Evolutionary conservation across 2,888 invertebrate genomes (phyloP).

Genomic region (Ceriagrion tenellum): DNA sequence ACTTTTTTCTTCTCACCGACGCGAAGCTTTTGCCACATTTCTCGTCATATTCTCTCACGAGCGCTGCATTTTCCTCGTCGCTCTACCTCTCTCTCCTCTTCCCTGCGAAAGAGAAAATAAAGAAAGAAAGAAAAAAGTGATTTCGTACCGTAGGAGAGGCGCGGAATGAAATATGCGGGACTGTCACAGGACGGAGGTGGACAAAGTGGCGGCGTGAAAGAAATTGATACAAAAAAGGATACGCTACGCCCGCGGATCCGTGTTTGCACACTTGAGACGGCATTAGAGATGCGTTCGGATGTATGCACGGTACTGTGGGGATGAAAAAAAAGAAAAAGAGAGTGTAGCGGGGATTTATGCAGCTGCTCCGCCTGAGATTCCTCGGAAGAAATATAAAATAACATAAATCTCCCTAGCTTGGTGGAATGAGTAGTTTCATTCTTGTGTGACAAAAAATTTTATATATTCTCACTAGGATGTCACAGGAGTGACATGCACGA

Average conservation of each 20-base stretch:
- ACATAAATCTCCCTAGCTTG: neutral
- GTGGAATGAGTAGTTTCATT: neutral
- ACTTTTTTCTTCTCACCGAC: neutral
- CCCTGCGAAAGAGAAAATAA: too few species aligned
- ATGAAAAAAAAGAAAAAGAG: neutral
- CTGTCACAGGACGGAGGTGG: neutral
- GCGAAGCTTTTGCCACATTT: neutral
- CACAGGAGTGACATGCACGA: too few species aligned
- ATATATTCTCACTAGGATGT: too few species aligned
- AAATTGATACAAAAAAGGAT: constrained; percentile 16
- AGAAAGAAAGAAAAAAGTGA: neutral
- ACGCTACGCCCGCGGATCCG: neutral
- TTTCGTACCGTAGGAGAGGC: neutral
- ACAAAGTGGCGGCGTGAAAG: constrained; percentile 28
- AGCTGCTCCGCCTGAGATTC: neutral
- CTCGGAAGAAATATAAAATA: constrained; percentile 8
- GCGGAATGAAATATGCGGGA: neutral
- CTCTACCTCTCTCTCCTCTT: neutral
- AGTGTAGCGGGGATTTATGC: neutral
- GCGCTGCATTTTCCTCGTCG: neutral
- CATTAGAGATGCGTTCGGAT: constrained; percentile 26
- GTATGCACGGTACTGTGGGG: neutral
- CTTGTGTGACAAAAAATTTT: too few species aligned
- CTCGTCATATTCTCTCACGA: neutral
- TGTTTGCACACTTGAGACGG: constrained; percentile 8